Evolutionary conservation across 2,888 invertebrate species (phyloP), one percentile per base, ranked within the genome.

Genomic region (Plagodis pulveraria): DNA sequence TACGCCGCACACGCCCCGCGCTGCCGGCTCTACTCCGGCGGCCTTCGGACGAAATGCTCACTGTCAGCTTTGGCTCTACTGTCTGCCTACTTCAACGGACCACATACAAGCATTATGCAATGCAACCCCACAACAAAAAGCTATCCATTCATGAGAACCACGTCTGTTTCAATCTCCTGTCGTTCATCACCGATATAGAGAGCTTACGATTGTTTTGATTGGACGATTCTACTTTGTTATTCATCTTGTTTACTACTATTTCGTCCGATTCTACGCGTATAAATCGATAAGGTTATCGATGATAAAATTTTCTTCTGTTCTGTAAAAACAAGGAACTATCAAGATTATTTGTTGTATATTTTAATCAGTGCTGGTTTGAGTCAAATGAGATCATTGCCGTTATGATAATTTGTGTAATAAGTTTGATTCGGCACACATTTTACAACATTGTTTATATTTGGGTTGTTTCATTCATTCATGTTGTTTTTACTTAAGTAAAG

Each of bases 31-130:
- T 46, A 45, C 87, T 86, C 86, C 88, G 84, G 74, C 58, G 67
- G 67, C 69, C 66, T 67, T 67, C 69, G 43, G 57, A 58, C 81
- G 86, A 87, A 85, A 87, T 89, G 87, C 81, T 86, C 77, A 81
- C 81, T 76, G 78, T 79, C 76, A 76, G 72, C 69, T 70, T 70
- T 73, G 65, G 66, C 69, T 67, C 50, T 43, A 48, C 59, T 45
- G 55, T 50, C 55, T 48, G 33, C 55, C 55, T 48, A 36, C 55
- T 56, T 32, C 51, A 48, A 35, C 70, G 72, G 63, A 76, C 81
- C 83, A 88, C 83, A 84, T 81, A 86, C 84, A 75, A 69, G 70
- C 73, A 82, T 91, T 91, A 89, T 86, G 87, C 86, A 89, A 88
- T 75, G 71, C 73, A 72, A 73, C 76, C 83, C 76, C 76, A 83